Percentiles rank a stretch among this genome's conserved stretches.
phyloP scores from a whole-genome alignment of 1,140 invertebrate genomes.

The Delia radicum region DNA sequence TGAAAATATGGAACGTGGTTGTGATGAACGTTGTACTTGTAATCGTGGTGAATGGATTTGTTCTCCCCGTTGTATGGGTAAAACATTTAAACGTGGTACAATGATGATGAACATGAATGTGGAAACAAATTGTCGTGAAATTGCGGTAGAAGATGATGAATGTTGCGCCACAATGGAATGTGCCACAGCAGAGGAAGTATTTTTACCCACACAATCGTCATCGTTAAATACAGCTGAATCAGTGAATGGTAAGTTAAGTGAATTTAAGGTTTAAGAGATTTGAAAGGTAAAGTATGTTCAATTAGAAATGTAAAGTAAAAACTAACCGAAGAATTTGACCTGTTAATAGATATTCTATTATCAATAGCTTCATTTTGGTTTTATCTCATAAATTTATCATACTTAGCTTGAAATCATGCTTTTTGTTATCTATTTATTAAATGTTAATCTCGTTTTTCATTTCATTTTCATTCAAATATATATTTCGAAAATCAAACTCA shows the following conservation, averaged over 20 bases:
- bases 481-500: slow-evolving; percentile 20
- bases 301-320: not conserved
- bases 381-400: slow-evolving; percentile 9
- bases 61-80: slow-evolving; percentile 65
- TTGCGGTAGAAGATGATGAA: slow-evolving; percentile 66
- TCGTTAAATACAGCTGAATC: slow-evolving; percentile 44
- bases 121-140: slow-evolving; percentile 72
- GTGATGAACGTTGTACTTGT: slow-evolving; percentile 72
- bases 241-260: slow-evolving; percentile 16
- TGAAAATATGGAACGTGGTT: slow-evolving; percentile 66
- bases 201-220: slow-evolving; percentile 33
- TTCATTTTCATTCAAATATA: slow-evolving; percentile 6
- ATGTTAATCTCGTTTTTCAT: slow-evolving; percentile 12
- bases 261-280: not conserved
- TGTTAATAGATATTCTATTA: not conserved
- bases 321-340: not conserved
- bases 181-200: slow-evolving; percentile 14
- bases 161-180: slow-evolving; percentile 76
- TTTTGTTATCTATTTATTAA: not conserved
- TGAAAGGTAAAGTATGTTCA: not conserved
- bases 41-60: slow-evolving; percentile 66
- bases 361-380: not conserved
- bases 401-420: slow-evolving; percentile 20
- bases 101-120: slow-evolving; percentile 61
- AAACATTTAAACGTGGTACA: slow-evolving; percentile 62